A percentile compares a stretch with the other conserved stretches of the same genome.
phyloP scores from a whole-genome alignment of 92 coral and sea anemone species.

The Hydrozoanthus gracilis region DNA sequence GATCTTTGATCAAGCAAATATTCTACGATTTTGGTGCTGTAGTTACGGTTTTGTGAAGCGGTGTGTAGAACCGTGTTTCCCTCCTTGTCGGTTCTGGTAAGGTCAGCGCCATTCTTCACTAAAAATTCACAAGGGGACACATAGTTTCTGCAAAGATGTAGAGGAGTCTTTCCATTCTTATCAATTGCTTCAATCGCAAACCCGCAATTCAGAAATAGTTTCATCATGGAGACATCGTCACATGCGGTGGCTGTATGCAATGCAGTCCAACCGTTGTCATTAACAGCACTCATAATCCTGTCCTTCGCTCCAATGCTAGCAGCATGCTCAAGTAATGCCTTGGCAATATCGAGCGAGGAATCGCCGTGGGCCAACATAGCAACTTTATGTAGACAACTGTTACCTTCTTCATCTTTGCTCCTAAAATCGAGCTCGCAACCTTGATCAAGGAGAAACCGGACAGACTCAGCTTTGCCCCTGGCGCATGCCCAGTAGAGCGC shows the following conservation, averaged over 20 bases:
- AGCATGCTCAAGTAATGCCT: background rate
- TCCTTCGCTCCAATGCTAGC: background rate
- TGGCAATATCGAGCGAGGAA: background rate
- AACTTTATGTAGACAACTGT: no score
- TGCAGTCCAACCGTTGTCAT: background rate
- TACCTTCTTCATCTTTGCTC: no score
- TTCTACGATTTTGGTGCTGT: background rate
- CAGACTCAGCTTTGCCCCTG: no score
- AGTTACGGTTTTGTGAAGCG: no score
- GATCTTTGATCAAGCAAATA: no score
- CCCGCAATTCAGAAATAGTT: background rate
- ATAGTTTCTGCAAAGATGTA: background rate
- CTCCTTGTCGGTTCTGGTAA: no score
- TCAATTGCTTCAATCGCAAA: background rate
- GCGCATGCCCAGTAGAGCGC: no score
- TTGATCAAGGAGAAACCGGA: no score
- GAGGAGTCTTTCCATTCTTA: constrained; percentile 3
- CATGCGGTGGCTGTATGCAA: background rate
- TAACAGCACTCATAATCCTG: background rate
- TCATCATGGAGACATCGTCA: background rate
- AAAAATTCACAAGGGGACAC: background rate
- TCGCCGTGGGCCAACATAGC: no score
- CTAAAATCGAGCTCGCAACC: no score
- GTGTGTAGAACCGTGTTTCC: no score
- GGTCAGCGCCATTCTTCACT: background rate